phyloP scores from a whole-genome alignment of 2,797 vertebrate species.

The Mus minutoides region DNA sequence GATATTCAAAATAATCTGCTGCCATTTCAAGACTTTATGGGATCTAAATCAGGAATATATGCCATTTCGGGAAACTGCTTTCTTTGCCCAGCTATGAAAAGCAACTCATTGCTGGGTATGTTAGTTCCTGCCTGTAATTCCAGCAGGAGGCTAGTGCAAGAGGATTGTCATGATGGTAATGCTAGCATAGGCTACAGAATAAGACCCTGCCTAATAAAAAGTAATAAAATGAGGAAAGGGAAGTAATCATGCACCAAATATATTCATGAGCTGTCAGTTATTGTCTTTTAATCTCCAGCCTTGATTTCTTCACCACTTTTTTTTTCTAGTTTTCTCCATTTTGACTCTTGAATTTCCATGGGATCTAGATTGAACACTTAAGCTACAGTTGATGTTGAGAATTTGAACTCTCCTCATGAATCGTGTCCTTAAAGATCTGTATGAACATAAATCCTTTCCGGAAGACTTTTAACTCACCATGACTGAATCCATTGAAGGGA shows the following conservation, averaged over 20 bases:
- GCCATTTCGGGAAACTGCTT: not conserved
- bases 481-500: not conserved
- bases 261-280: too few species aligned
- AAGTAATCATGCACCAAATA: not conserved
- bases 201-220: not conserved
- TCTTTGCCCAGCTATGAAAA: not conserved
- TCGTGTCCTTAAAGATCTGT: not conserved
- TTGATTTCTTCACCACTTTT: not conserved
- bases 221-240: not conserved
- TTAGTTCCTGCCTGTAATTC: not conserved
- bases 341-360: not conserved
- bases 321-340: not conserved
- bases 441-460: not conserved
- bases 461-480: not conserved
- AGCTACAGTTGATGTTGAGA: not conserved
- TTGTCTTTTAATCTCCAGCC: fast-evolving
- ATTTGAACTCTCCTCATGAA: not conserved
- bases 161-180: not conserved
- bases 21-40: not conserved
- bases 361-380: not conserved
- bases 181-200: not conserved
- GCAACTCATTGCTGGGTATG: not conserved
- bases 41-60: not conserved
- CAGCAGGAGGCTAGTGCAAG: not conserved
- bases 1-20: not conserved